Evolutionary conservation across 1,140 invertebrate species (phyloP), one percentile per base, ranked within the genome.

Genomic region (Euglossa dilemma): DNA sequence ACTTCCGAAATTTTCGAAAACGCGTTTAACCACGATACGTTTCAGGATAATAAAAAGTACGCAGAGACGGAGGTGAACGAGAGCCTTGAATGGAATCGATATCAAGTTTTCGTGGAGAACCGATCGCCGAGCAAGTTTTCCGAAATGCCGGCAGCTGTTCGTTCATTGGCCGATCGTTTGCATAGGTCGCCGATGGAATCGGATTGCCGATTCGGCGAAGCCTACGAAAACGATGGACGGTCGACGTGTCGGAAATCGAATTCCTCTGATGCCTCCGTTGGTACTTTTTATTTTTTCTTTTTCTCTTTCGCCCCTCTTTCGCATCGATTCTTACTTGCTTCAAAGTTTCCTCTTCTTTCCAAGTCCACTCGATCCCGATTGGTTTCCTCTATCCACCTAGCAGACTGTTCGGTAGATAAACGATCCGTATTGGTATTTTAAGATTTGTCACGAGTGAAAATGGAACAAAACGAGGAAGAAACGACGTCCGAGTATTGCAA

Each of bases 371-470:
- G 36, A 36, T 2, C 36, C 4, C 36, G 36, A 36, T 4, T 1
- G 1, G 4, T 36, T 36, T 36, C 4, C 36, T 4, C 36, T 36
- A 36, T 36, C 36, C 36, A n/a, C n/a, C n/a, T n/a, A 4, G 47
- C 9, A 50, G 0, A 50, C 14, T 2, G 9, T 2, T 14, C 12
- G 6, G 28, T 7, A 20, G 9, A 8, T 63, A 20, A 36, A 36
- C 61, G 18, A 16, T 8, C 18, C 56, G 2, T 0, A 45, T 28
- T 59, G 16, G 6, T n/a, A n/a, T 64, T 64, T 80, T 45, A 76
- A 82, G 80, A 82, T 45, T 14, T 76, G 56, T 87, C 71, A 47
- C 54, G 50, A 6, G 69, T 84, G 47, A 84, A 69, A 52, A 28
- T 8, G 20, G 59, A 50, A 36, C 50, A 18, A 23, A 54, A 18